Conservation (phyloP, 2,888 invertebrate genomes). For the Dynastes hyllus region DNA sequence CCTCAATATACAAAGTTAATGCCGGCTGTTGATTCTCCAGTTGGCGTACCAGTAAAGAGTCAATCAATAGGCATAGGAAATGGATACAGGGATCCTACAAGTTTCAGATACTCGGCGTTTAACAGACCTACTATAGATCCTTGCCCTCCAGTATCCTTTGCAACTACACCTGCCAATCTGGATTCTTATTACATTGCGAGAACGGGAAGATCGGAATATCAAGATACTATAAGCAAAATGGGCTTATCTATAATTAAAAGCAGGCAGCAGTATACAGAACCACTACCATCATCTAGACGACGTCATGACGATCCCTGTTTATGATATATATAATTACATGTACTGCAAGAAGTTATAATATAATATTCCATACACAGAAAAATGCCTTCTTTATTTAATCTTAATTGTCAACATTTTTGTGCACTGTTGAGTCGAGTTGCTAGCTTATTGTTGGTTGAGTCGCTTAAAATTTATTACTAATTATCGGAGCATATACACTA, state of each 20-base stretch:
- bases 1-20: slow-evolving; percentile 74
- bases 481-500: too few species aligned
- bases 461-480: too few species aligned
- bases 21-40: slow-evolving; percentile 76
- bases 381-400: too few species aligned
- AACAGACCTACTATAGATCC: slow-evolving; percentile 76
- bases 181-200: slow-evolving; percentile 74
- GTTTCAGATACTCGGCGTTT: slow-evolving; percentile 74
- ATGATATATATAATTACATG: slow-evolving; percentile 58
- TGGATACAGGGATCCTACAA: slow-evolving; percentile 78
- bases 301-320: slow-evolving; percentile 75
- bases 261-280: slow-evolving; percentile 78
- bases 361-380: too few species aligned
- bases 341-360: background rate
- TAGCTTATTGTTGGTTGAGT: too few species aligned
- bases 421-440: too few species aligned
- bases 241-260: slow-evolving; percentile 76
- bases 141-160: slow-evolving; percentile 66
- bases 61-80: slow-evolving; percentile 74
- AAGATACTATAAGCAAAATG: slow-evolving; percentile 76
- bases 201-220: slow-evolving; percentile 78
- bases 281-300: slow-evolving; percentile 76
- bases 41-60: slow-evolving; percentile 75
- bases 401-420: too few species aligned
- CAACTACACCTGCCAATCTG: slow-evolving; percentile 72